Base-by-base conservation (phyloP, 2,888 invertebrate species). In the Thecocarcelia acutangulata region DNA sequence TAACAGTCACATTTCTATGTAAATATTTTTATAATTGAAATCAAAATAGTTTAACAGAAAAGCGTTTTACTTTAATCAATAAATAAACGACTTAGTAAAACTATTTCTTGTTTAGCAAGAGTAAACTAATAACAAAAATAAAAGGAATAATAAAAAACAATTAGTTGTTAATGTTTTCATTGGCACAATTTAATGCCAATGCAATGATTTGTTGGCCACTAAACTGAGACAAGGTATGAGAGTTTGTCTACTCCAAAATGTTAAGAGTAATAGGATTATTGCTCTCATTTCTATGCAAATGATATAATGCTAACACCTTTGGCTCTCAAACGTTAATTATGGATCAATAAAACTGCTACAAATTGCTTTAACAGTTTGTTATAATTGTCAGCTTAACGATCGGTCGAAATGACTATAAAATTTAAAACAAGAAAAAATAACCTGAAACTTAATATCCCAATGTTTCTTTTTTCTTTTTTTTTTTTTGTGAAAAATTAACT, bases 351-450 rank as follows among this genome's bases (percentile, higher is more conserved):
- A 76, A 73, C 44, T 68, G 54, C 54, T 61, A 64, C 77, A 73
- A 81, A 77, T 81, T 73, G 61, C 40, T 69, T 73, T 68, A 76
- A 81, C 80, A 81, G 76, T 81, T 73, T 73, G 15, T 69, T 50
- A 68, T 76, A 72, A 72, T 70, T 72, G 75, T 66, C 70, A 80
- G 42, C 44, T 75, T 75, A 70, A 80, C 52, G 74, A 70, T 24
- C 58, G 40, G 15, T 19, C 40, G 28, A 24, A 48, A 46, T 48
- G 21, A 0, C 8, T 44, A 1, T 11, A 19, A 21, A 44, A 28
- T n/a, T 21, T 3, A 37, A 58, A 28, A 15, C 17, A 28, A n/a
- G n/a, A n/a, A n/a, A 50, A 50, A 15, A 40, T 15, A 59, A 46
- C 0, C 19, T 15, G 37, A 21, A 66, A 66, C 37, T 52, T 17